These are phyloP conservation scores for Sarcophaga caerulescens DNA, from an alignment of 2,888 invertebrate species.

Conservation along the genomic window DNA sequence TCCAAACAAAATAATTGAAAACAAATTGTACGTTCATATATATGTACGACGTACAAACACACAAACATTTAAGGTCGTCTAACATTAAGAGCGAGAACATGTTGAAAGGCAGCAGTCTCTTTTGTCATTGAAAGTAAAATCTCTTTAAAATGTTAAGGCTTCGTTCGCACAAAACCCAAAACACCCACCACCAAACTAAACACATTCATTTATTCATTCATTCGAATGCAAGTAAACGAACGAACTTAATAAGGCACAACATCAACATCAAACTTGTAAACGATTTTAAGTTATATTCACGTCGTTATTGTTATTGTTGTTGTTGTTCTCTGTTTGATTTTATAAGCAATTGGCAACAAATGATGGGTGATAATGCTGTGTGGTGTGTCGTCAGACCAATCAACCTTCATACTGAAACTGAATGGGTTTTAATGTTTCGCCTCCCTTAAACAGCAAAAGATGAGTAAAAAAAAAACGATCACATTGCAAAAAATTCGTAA, in stretches of 20 bases:
- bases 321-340: neutral
- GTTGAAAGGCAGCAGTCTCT: neutral
- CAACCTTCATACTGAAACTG: conserved; percentile 18
- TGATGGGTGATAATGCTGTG: neutral
- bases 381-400: conserved; percentile 20
- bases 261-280: conserved; percentile 66
- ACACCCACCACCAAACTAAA: conserved; percentile 1
- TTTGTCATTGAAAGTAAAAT: conserved; percentile 26
- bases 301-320: neutral
- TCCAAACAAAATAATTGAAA: neutral
- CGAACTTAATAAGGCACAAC: conserved; percentile 45
- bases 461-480: conserved; percentile 50
- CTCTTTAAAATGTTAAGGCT: conserved; percentile 51
- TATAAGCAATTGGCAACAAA: neutral
- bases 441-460: conserved; percentile 30
- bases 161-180: conserved; percentile 62
- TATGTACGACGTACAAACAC: neutral
- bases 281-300: no score
- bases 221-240: neutral
- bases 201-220: neutral
- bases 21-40: neutral
- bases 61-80: neutral
- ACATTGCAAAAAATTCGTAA: neutral
- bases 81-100: neutral
- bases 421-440: neutral